Percentiles rank a stretch among this genome's conserved stretches.
Evolutionary conservation across 1,140 invertebrate species (phyloP).

Genomic region (Penaeus indicus): DNA sequence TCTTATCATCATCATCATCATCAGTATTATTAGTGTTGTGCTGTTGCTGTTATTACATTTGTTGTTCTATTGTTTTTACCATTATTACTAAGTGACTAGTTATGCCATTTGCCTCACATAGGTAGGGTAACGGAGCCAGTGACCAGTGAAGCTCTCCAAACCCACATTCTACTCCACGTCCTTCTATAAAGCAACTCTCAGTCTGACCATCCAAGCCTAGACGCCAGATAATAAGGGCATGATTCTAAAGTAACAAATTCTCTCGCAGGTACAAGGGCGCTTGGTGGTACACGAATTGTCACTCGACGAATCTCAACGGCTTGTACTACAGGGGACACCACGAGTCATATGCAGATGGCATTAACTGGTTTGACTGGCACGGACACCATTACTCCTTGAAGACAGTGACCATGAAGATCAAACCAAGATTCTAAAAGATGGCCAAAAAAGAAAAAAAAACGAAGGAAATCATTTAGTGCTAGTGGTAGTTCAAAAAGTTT

Average conservation of each 20-base stretch:
- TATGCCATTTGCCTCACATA: no score
- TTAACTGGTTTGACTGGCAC: conserved; percentile 69
- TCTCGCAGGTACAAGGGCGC: conserved; percentile 60
- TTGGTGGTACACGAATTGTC: conserved; percentile 69
- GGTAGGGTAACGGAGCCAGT: neutral
- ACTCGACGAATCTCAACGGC: conserved; percentile 68
- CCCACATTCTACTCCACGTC: no score
- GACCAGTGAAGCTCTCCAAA: no score
- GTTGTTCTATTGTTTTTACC: no score
- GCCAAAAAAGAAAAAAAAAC: no score
- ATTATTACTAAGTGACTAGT: no score
- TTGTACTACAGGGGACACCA: conserved; percentile 67
- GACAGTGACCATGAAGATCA: conserved; percentile 69
- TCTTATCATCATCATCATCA: no score
- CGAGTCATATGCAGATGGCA: conserved; percentile 66
- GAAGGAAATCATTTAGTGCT: no score
- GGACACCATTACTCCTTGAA: conserved; percentile 70
- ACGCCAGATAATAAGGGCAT: neutral
- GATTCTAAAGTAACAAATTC: neutral
- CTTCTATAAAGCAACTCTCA: no score
- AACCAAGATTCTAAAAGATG: conserved; percentile 24
- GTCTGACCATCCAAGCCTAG: neutral
- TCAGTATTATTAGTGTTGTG: no score
- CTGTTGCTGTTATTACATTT: no score
- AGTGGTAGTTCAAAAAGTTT: no score